Conservation (phyloP, 2,113 vertebrate genomes). For the Trichomycterus rosablanca region DNA sequence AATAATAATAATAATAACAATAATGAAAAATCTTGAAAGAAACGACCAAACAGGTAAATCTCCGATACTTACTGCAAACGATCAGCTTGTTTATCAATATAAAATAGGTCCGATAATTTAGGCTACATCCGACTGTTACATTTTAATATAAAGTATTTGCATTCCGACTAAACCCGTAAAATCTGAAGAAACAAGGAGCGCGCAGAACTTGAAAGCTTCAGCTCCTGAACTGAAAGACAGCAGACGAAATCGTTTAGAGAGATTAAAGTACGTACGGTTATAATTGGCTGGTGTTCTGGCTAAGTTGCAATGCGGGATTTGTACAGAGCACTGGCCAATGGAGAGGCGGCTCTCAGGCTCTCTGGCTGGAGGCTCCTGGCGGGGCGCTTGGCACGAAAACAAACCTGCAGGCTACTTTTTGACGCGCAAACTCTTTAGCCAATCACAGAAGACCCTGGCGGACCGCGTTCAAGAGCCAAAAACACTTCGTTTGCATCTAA, state of each 20-base stretch:
- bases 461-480: slow-evolving; percentile 62
- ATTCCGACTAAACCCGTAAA: neutral
- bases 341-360: slow-evolving; percentile 57
- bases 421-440: slow-evolving; percentile 96
- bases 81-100: slow-evolving; percentile 13
- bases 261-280: slow-evolving; percentile 59
- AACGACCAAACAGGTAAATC: slow-evolving; percentile 7
- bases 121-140: slow-evolving; percentile 19
- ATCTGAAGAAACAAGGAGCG: neutral
- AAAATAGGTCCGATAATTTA: slow-evolving; percentile 25
- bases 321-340: slow-evolving; percentile 71
- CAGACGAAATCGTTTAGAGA: slow-evolving; percentile 39
- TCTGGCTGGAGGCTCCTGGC: slow-evolving; percentile 85
- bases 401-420: slow-evolving; percentile 95
- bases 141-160: neutral
- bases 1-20: neutral
- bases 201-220: slow-evolving; percentile 40
- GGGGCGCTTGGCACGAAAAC: slow-evolving; percentile 87
- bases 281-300: slow-evolving; percentile 64
- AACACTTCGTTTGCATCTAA: slow-evolving; percentile 56
- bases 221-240: slow-evolving; percentile 37
- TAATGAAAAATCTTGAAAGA: slow-evolving; percentile 30
- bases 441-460: slow-evolving; percentile 88
- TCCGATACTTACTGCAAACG: slow-evolving; percentile 32
- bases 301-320: slow-evolving; percentile 69